Evolutionary conservation across 1,140 invertebrate genomes (phyloP).

Genomic region (Agrilus planipennis): DNA sequence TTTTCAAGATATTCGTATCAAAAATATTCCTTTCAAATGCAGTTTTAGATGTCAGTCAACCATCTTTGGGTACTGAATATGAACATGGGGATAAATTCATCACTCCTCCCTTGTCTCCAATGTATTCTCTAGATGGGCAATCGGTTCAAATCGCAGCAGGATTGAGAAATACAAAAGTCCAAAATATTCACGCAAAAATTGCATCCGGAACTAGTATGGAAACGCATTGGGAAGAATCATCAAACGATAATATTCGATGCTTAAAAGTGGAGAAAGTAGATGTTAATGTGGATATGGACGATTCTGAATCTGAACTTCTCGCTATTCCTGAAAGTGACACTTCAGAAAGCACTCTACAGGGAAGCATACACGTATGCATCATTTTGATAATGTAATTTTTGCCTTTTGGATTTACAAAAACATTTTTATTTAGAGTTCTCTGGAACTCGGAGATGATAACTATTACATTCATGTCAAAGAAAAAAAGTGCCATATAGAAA

Average conservation of each 20-base stretch:
- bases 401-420: no score
- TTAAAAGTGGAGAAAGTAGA: conserved; percentile 32
- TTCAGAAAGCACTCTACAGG: conserved; percentile 67
- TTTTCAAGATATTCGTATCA: conserved; percentile 1
- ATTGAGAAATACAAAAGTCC: conserved; percentile 37
- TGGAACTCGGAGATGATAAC: no score
- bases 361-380: conserved; percentile 45
- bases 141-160: conserved; percentile 34
- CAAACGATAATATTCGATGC: no score
- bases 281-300: conserved; percentile 52
- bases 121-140: conserved; percentile 39
- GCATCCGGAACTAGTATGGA: conserved; percentile 47
- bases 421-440: no score
- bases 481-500: no score
- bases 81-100: conserved; percentile 37
- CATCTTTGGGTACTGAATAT: conserved; percentile 54
- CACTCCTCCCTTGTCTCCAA: conserved; percentile 40
- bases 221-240: conserved; percentile 56
- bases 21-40: conserved; percentile 7
- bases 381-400: no score
- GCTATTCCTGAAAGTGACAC: conserved; percentile 80
- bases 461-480: no score
- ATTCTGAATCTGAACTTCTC: conserved; percentile 74
- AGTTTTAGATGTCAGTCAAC: conserved; percentile 57
- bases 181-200: conserved; percentile 33